Conservation (phyloP, 53 echinoderm and acorn worm species). For the Pentamera pediparva region DNA sequence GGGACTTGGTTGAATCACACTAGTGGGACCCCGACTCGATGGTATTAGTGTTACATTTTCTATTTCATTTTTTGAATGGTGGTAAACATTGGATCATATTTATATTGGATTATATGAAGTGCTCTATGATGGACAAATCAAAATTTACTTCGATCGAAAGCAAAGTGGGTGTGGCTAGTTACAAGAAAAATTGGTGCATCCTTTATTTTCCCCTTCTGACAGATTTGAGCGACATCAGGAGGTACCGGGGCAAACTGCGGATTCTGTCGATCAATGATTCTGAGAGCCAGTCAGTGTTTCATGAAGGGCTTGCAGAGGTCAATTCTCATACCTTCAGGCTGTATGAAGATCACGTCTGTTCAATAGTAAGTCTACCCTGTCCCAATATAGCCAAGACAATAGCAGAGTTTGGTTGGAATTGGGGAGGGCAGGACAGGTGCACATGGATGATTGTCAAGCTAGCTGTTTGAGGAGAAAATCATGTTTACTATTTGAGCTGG, state of each 20-base stretch:
- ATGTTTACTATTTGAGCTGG: too few relatives aligned
- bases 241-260: neutral
- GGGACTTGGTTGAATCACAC: neutral
- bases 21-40: neutral
- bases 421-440: too few relatives aligned
- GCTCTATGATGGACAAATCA: too few relatives aligned
- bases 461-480: too few relatives aligned
- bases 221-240: neutral
- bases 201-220: neutral
- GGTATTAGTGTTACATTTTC: too few relatives aligned
- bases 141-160: too few relatives aligned
- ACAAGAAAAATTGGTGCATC: too few relatives aligned
- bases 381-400: neutral
- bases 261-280: conserved; percentile 5
- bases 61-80: too few relatives aligned
- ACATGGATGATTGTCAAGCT: too few relatives aligned
- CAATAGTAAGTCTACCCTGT: neutral
- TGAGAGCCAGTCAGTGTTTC: neutral
- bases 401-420: too few relatives aligned
- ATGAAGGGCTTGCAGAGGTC: neutral
- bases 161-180: too few relatives aligned
- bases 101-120: too few relatives aligned
- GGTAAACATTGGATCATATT: neutral
- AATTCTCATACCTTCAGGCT: neutral
- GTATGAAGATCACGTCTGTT: conserved; percentile 5